Conservation (phyloP, 2,888 invertebrate species). For the Drosophila histrio region DNA sequence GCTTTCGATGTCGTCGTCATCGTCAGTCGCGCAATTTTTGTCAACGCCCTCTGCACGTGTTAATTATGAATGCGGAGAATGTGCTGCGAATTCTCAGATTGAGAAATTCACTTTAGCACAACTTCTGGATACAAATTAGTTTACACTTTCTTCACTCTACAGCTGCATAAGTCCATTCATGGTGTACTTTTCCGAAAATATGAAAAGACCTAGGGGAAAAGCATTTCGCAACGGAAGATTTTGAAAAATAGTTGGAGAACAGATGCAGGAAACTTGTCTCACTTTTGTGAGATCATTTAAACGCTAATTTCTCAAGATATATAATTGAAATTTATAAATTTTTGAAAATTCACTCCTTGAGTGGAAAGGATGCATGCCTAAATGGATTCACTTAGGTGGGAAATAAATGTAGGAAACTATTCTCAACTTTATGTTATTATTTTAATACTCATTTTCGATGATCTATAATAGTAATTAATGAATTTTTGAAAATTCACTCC, state of each 20-base stretch:
- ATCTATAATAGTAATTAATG: no score
- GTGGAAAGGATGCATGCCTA: not conserved
- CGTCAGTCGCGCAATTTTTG: conserved; percentile 52
- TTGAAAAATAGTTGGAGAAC: no score
- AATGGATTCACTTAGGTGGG: not conserved
- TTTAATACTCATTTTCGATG: no score
- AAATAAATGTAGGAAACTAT: no score
- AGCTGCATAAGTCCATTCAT: conserved; percentile 3
- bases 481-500: not conserved
- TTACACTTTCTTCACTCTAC: not conserved
- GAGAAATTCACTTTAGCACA: conserved; percentile 5
- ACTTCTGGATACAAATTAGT: conserved; percentile 8
- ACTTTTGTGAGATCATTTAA: no score
- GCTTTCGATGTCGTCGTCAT: conserved; percentile 23
- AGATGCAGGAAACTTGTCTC: no score
- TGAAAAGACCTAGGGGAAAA: not conserved
- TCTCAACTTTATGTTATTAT: no score
- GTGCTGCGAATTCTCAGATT: conserved; percentile 17
- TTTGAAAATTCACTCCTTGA: not conserved
- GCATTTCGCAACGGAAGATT: no score
- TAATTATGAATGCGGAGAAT: conserved; percentile 59
- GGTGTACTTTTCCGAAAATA: not conserved
- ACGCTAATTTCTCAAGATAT: no score
- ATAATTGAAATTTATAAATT: no score
- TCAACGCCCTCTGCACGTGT: conserved; percentile 54